Conservation (phyloP, 2,113 vertebrate genomes). For the Corythaixoides concolor region DNA sequence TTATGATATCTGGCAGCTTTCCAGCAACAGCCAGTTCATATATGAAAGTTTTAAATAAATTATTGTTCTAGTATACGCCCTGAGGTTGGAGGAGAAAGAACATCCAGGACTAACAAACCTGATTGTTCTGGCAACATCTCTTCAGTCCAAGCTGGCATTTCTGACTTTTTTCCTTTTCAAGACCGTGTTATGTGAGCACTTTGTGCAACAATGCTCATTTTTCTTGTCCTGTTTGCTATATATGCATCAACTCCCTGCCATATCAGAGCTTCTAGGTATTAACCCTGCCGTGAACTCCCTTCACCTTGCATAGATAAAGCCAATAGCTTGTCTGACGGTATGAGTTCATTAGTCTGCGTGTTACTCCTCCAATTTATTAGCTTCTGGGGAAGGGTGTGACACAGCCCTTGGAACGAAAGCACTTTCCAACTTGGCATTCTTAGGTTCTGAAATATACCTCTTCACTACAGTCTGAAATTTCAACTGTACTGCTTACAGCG, state of each 20-base stretch:
- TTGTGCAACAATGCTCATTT: conserved; percentile 38
- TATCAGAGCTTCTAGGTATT: not conserved
- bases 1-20: conserved; percentile 55
- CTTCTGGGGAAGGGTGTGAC: conserved; percentile 66
- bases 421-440: conserved; percentile 68
- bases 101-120: conserved; percentile 80
- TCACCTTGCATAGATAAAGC: conserved; percentile 22
- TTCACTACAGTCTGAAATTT: conserved; percentile 63
- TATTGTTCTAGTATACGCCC: conserved; percentile 76
- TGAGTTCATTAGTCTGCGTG: conserved; percentile 36
- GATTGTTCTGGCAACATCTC: conserved; percentile 73
- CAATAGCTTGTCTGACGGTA: conserved; percentile 24
- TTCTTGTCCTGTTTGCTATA: conserved; percentile 14
- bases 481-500: conserved; percentile 43
- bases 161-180: conserved; percentile 36
- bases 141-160: conserved; percentile 62
- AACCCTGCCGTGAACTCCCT: conserved; percentile 11
- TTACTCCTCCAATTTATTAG: conserved; percentile 64
- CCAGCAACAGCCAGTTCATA: conserved; percentile 65
- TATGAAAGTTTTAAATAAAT: conserved; percentile 77
- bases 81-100: conserved; percentile 74
- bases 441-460: conserved; percentile 54
- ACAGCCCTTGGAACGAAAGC: conserved; percentile 55
- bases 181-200: conserved; percentile 49
- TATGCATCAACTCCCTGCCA: not conserved